These are phyloP conservation scores for Trogon melanurus DNA, from an alignment of 2,113 vertebrate genomes.

Conservation along the genomic window DNA sequence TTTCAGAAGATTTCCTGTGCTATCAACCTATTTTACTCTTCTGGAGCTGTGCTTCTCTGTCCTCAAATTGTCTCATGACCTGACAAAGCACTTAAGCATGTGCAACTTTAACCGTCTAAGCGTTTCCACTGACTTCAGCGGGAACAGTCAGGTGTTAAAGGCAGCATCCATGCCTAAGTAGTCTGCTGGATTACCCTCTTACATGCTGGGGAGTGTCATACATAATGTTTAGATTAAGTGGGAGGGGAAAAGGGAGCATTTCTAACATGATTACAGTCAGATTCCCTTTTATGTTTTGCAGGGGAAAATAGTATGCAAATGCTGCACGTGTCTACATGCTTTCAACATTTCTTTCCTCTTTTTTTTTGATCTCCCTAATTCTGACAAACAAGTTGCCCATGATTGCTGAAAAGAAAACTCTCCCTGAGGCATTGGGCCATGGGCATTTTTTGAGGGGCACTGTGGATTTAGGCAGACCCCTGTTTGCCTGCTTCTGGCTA, in stretches of 20 bases:
- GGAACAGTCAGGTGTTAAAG: background rate
- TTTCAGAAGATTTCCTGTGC: background rate
- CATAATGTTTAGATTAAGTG: background rate
- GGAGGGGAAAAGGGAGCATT: constrained; percentile 35
- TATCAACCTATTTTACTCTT: constrained; percentile 26
- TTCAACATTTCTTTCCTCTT: background rate
- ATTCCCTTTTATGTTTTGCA: constrained; percentile 34
- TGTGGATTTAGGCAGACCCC: background rate
- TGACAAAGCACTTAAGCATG: background rate
- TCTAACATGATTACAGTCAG: constrained; percentile 52
- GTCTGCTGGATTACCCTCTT: background rate
- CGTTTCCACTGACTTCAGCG: constrained; percentile 34
- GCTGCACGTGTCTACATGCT: background rate
- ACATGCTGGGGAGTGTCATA: background rate
- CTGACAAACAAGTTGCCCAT: background rate
- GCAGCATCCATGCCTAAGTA: fast-evolving
- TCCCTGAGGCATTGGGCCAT: background rate
- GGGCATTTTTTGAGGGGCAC: background rate
- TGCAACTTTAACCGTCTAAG: background rate
- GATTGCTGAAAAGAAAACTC: background rate
- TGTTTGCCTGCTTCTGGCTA: background rate
- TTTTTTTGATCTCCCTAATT: constrained; percentile 17
- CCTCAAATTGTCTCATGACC: constrained; percentile 27
- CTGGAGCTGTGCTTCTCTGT: background rate
- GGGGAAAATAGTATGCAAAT: constrained; percentile 49